Base-by-base conservation (phyloP, 2,888 invertebrate species). In the Chymomyza fuscimana region DNA sequence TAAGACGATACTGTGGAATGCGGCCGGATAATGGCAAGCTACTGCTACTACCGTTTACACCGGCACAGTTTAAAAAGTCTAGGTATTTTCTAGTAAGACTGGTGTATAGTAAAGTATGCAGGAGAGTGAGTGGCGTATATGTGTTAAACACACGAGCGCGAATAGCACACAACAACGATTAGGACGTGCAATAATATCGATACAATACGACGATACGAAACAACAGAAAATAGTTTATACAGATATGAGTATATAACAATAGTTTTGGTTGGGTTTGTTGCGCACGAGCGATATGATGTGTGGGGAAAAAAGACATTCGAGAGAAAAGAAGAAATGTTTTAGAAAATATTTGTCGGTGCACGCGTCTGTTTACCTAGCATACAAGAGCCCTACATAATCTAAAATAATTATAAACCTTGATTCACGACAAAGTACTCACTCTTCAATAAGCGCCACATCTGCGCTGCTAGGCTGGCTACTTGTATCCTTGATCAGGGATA, bases 401-500 rank as follows among this genome's bases (percentile, higher is more conserved):
- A 46, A 46, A 10, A 12, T 12, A 12, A 15, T 6, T 6, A 46
- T 4, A n/a, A 19, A 19, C 4, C 52, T 12, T 1, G 19, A 16
- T 16, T 16, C 0, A n/a, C 16, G 10, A 40, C 46, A 5, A 25
- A 25, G 10, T 82, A 94, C 95, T 94, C 92, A 95, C 95, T 95
- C 94, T 87, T 95, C 94, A 63, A 92, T 90, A 10, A 92, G 89
- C 9, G 91, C 89, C 74, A 90, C 92, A 69, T 93, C 93, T 1
- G 90, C 79, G 19, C 89, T 87, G 29, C 83, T 86, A 72, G 92
- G 90, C 59, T 82, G 88, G 72, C 72, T 88, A 63, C 91, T 91
- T 22, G 91, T 90, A 81, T 94, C 94, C 89, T 94, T 94, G 1
- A 94, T 93, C 9, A 97, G 92, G 0, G 95, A 95, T 0, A 97